Percentiles rank a stretch among this genome's conserved stretches.
phyloP scores from a whole-genome alignment of 2,888 invertebrate genomes.

The Zonitis immaculata region DNA sequence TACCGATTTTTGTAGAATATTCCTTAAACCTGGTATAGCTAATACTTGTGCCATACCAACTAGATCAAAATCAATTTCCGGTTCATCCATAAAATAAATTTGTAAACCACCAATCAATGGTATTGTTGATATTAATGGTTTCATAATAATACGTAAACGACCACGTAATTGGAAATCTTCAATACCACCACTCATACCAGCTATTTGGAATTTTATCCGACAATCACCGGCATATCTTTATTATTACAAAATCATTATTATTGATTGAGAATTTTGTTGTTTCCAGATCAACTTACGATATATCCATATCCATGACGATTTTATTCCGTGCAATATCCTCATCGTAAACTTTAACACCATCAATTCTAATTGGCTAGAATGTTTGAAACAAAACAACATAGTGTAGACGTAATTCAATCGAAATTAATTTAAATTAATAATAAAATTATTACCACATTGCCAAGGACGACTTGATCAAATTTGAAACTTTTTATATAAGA shows the following conservation, averaged over 20 bases:
- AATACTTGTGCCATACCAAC: conserved; percentile 92
- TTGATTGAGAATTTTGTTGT: too few species aligned
- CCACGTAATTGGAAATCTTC: conserved; percentile 88
- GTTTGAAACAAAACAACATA: too few species aligned
- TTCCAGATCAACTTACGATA: conserved; percentile 77
- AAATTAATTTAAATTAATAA: conserved; percentile 1
- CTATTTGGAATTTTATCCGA: conserved; percentile 84
- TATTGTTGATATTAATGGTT: conserved; percentile 83
- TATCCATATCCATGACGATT: conserved; percentile 94
- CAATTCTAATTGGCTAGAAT: conserved; percentile 81
- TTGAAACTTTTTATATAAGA: conserved; percentile 84
- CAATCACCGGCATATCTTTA: conserved; percentile 96
- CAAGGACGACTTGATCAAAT: conserved; percentile 90
- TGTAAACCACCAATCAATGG: conserved; percentile 95
- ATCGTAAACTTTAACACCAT: conserved; percentile 94
- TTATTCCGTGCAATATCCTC: conserved; percentile 87
- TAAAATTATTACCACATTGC: conserved; percentile 81
- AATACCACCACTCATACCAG: conserved; percentile 76
- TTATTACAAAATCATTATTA: too few species aligned
- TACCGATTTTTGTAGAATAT: conserved; percentile 8
- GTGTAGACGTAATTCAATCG: not conserved
- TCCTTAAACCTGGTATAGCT: conserved; percentile 76
- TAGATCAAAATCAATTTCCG: conserved; percentile 92
- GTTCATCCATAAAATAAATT: conserved; percentile 93
- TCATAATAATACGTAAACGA: conserved; percentile 86